Percentiles rank a stretch among this genome's conserved stretches.
Conservation (phyloP, 2,113 vertebrate species). For the Seriola dumerili region DNA sequence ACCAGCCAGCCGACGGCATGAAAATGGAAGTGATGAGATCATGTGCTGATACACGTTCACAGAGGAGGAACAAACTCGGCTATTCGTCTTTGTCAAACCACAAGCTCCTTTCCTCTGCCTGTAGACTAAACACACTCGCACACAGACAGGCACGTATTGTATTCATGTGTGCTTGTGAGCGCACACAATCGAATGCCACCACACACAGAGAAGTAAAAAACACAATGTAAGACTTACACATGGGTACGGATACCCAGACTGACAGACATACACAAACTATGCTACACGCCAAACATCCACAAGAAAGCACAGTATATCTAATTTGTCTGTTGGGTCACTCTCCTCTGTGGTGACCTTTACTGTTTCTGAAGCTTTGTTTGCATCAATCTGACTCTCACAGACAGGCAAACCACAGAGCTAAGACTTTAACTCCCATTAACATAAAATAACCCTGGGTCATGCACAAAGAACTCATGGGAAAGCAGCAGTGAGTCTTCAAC, state of each 20-base stretch:
- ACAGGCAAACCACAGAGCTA: constrained; percentile 54
- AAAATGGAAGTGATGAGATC: constrained; percentile 68
- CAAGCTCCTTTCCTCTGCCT: constrained; percentile 63
- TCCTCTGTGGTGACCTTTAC: constrained; percentile 49
- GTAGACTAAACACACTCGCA: constrained; percentile 76
- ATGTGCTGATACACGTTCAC: constrained; percentile 53
- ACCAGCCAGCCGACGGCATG: constrained; percentile 25
- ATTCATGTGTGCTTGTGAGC: constrained; percentile 12
- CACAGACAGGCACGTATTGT: constrained; percentile 39
- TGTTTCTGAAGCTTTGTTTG: constrained; percentile 51
- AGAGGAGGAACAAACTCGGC: constrained; percentile 58
- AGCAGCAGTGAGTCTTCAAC: constrained; percentile 26
- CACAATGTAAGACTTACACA: constrained; percentile 2
- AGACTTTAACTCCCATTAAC: constrained; percentile 55
- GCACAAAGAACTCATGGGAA: constrained; percentile 60
- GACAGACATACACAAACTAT: constrained; percentile 16
- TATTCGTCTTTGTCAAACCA: constrained; percentile 72
- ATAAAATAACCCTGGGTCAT: constrained; percentile 53
- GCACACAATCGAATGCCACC: constrained; percentile 42
- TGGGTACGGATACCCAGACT: constrained; percentile 8
- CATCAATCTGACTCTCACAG: constrained; percentile 42
- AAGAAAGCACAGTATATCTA: constrained; percentile 14
- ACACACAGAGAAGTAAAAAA: constrained; percentile 24
- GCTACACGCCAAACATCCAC: constrained; percentile 22
- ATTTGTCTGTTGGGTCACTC: constrained; percentile 45